Percentiles rank a stretch among this genome's conserved stretches.
Evolutionary conservation across 92 coral and sea anemone genomes (phyloP).

Genomic region (Chrysogorgia sp.): DNA sequence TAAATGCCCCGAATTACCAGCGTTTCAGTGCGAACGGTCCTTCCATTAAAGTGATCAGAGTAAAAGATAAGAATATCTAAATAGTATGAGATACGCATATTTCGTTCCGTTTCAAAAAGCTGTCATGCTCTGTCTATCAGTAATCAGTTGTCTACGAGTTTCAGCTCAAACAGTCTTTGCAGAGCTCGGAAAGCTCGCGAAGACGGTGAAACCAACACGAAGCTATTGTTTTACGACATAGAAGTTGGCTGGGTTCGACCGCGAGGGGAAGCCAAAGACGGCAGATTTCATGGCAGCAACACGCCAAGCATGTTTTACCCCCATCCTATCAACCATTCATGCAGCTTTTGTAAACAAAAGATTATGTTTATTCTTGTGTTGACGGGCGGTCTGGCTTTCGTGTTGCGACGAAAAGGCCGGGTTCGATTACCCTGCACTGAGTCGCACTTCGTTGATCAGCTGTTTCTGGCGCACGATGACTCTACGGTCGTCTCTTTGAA

Average conservation of each 20-base stretch:
- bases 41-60: background rate
- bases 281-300: background rate
- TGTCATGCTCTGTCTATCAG: background rate
- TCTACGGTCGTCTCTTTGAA: background rate
- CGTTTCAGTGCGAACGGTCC: background rate
- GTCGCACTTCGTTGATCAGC: conserved; percentile 2
- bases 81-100: background rate
- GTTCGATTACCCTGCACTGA: background rate
- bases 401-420: conserved; percentile 24
- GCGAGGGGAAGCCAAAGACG: background rate
- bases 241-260: background rate
- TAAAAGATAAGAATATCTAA: background rate
- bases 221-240: background rate
- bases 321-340: conserved; percentile 7
- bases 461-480: too few species aligned
- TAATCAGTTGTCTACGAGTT: background rate
- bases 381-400: conserved; percentile 35
- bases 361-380: conserved; percentile 27
- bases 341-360: conserved; percentile 42
- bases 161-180: background rate
- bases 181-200: background rate
- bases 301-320: background rate
- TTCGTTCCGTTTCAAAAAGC: background rate
- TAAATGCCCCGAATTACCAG: background rate
- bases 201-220: too few species aligned